Base-by-base conservation (phyloP, 2,888 invertebrate genomes). In the Chrysolina oricalcia region DNA sequence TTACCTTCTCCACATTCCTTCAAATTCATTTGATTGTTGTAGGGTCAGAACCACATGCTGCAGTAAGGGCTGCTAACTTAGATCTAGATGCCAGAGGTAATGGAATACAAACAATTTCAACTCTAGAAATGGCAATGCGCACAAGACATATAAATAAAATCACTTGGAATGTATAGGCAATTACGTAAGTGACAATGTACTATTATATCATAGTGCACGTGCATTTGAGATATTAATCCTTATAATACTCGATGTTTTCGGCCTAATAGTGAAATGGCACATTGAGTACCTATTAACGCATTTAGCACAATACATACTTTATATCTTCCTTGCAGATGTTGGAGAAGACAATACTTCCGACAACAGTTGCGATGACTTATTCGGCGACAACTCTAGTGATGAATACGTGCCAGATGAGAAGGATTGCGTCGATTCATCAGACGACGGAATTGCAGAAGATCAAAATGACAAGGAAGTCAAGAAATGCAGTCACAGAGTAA, bases 61-160 rank as follows among this genome's bases (percentile, higher is more conserved):
- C 50, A 19, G n/a, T 50, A 9, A 19, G 50, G 3, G 50, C 19
- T 50, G 50, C 50, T 50, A 17, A 50, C 11, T 50, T 19, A 50
- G 50, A 50, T 10, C 50, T 50, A 50, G 50, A 50, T 17, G 50
- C 50, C 50, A 50, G n/a, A n/a, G 17, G 50, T 50, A 19, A 50
- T 0, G 50, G 50, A 50, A 50, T 50, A 50, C 50, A 50, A 50
- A 50, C 50, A 2, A 50, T 17, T 50, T 9, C 50, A 50, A 50
- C 53, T 53, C 21, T 21, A 53, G 13, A 53, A 53, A 21, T 53
- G 21, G 53, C 53, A 53, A 53, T 53, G 21, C 21, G 19, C 21
- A 53, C 21, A 21, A 21, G 17, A 53, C 13, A 53, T 53, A 53
- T 21, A 53, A 53, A 53, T 53, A 3, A 21, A 17, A 17, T 21